These are phyloP conservation scores for Tryphoninae sp. DNA, from an alignment of 2,888 invertebrate genomes.

Conservation along the genomic window DNA sequence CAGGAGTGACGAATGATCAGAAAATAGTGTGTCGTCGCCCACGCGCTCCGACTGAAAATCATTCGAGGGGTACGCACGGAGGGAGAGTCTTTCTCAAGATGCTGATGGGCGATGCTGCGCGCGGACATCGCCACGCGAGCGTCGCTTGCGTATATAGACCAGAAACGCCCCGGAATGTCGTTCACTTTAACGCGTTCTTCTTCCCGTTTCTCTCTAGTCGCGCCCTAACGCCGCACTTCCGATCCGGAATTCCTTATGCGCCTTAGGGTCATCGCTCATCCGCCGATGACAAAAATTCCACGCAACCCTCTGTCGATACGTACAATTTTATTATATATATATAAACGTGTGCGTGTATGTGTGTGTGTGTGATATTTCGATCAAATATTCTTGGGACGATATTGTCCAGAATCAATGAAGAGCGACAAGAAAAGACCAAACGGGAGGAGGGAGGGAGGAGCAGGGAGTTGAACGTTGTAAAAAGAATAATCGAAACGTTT, in stretches of 20 bases:
- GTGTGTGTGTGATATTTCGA: neutral
- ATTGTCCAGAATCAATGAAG: conserved; percentile 63
- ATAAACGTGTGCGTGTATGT: no score
- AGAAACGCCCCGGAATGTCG: conserved; percentile 45
- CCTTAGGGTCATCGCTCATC: conserved; percentile 44
- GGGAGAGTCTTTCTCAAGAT: neutral
- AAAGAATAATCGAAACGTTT: conserved; percentile 57
- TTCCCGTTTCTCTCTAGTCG: neutral
- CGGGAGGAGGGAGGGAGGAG: conserved; percentile 45
- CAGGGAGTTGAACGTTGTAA: neutral
- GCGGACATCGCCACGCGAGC: neutral
- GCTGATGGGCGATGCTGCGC: conserved; percentile 36
- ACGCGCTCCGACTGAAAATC: conserved; percentile 46
- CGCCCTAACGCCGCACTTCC: conserved; percentile 27
- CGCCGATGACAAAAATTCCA: conserved; percentile 37
- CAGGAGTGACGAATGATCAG: conserved; percentile 63
- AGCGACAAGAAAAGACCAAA: conserved; percentile 60
- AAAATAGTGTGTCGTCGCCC: conserved; percentile 64
- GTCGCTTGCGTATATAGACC: conserved; percentile 3
- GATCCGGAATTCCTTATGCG: conserved; percentile 41
- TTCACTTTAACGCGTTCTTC: conserved; percentile 44
- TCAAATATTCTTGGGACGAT: conserved; percentile 50
- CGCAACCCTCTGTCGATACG: neutral
- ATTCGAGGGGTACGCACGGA: conserved; percentile 18
- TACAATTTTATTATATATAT: neutral